These are phyloP conservation scores for Theodoxus fluviatilis DNA, from an alignment of 2,888 invertebrate genomes.

Conservation along the genomic window DNA sequence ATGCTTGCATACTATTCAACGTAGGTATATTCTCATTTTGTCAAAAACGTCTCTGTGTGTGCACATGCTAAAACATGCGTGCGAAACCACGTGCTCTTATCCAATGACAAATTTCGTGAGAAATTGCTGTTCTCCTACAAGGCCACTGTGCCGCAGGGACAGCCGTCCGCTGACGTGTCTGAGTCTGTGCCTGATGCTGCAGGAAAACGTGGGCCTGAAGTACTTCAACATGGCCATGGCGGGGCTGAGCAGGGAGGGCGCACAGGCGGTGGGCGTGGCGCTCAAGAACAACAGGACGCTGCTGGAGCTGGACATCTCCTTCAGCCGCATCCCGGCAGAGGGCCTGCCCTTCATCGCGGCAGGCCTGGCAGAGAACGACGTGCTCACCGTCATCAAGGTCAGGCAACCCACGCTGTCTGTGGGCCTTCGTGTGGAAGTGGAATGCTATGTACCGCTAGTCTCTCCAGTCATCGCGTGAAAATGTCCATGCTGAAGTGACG, in stretches of 20 bases:
- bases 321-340: slow-evolving; percentile 52
- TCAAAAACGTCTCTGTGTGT: no score
- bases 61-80: no score
- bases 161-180: not conserved
- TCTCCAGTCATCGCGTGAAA: no score
- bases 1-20: no score
- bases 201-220: slow-evolving; percentile 59
- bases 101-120: not conserved
- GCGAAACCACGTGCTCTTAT: not conserved
- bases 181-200: not conserved
- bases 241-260: slow-evolving; percentile 50
- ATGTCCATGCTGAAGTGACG: no score
- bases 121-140: not conserved
- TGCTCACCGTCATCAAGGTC: slow-evolving; percentile 44
- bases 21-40: no score
- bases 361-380: slow-evolving; percentile 51
- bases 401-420: not conserved
- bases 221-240: slow-evolving; percentile 56
- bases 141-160: not conserved
- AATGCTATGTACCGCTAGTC: no score
- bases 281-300: slow-evolving; percentile 55
- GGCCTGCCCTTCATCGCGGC: slow-evolving; percentile 49
- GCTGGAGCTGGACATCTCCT: slow-evolving; percentile 54
- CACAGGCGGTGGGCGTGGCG: slow-evolving; percentile 45
- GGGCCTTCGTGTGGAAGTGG: no score